These are phyloP conservation scores for Acleris holmiana DNA, from an alignment of 2,888 invertebrate species.

Conservation along the genomic window DNA sequence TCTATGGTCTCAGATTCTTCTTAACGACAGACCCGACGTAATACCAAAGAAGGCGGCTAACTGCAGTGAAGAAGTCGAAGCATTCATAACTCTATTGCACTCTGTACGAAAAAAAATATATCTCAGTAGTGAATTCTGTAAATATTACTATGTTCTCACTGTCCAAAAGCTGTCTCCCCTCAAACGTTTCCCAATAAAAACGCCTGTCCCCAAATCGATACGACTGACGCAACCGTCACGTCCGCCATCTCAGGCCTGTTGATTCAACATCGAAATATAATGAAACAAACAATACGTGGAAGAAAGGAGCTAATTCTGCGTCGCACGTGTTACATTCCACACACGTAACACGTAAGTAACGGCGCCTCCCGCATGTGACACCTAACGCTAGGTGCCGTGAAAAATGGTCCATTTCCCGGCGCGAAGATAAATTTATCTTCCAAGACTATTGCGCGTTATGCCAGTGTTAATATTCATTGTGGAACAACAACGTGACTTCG, in stretches of 20 bases:
- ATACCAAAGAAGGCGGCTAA: too few species aligned
- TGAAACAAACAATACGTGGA: slow-evolving; percentile 58
- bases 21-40: too few species aligned
- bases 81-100: too few species aligned
- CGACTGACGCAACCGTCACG: slow-evolving; percentile 20
- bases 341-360: slow-evolving; percentile 75
- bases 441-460: slow-evolving; percentile 75
- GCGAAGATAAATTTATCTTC: slow-evolving; percentile 81
- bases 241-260: slow-evolving; percentile 40
- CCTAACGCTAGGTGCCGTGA: slow-evolving; percentile 81
- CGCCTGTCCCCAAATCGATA: slow-evolving; percentile 4
- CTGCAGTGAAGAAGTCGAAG: too few species aligned
- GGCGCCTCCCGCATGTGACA: slow-evolving; percentile 77
- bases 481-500: slow-evolving; percentile 60
- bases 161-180: neutral
- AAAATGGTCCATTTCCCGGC: slow-evolving; percentile 77
- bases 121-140: too few species aligned
- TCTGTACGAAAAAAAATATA: too few species aligned
- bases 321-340: slow-evolving; percentile 66
- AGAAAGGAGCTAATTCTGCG: slow-evolving; percentile 69
- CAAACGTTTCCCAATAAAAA: neutral
- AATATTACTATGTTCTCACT: too few species aligned
- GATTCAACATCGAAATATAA: slow-evolving; percentile 52
- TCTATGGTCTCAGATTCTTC: too few species aligned
- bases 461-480: slow-evolving; percentile 81